These are phyloP conservation scores for Drosophila simulans DNA, from an alignment of 1,140 invertebrate species.

Conservation along the genomic window DNA sequence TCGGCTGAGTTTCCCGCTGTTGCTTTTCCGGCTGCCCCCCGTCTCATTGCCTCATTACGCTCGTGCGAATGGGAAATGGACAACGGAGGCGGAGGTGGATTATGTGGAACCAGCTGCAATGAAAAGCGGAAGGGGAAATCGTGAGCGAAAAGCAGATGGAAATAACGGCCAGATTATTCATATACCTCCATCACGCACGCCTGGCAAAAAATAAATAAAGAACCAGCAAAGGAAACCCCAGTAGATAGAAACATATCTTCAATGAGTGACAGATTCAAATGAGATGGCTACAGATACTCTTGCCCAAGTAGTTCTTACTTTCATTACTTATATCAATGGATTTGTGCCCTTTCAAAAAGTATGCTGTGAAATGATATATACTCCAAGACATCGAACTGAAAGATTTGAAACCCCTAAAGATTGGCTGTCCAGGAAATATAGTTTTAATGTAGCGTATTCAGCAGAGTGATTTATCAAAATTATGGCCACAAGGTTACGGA, in stretches of 20 bases:
- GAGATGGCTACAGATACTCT: slow-evolving; percentile 4
- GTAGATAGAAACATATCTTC: slow-evolving; percentile 12
- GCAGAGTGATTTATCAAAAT: slow-evolving; percentile 33
- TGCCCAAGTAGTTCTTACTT: too few relatives aligned
- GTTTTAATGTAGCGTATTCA: slow-evolving; percentile 31
- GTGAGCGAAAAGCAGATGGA: slow-evolving; percentile 42
- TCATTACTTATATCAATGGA: too few relatives aligned
- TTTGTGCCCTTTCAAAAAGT: background rate
- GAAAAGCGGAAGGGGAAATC: slow-evolving; percentile 27
- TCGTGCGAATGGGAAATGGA: slow-evolving; percentile 38
- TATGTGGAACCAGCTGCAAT: slow-evolving; percentile 48
- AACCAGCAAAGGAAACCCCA: slow-evolving; percentile 9
- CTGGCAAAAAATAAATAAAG: slow-evolving; percentile 2
- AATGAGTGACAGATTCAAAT: background rate
- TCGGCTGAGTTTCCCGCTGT: slow-evolving; percentile 15
- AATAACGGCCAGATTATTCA: slow-evolving; percentile 56
- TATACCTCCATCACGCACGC: slow-evolving; percentile 30
- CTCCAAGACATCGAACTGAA: background rate
- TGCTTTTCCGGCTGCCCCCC: slow-evolving; percentile 30
- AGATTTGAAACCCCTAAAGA: background rate
- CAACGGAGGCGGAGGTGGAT: slow-evolving; percentile 12
- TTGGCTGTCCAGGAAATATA: slow-evolving; percentile 7
- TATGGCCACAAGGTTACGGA: slow-evolving; percentile 21
- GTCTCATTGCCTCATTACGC: slow-evolving; percentile 56
- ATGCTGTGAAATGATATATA: too few relatives aligned